A percentile compares a stretch with the other conserved stretches of the same genome.
phyloP scores from a whole-genome alignment of 2,113 vertebrate species.

The Etia nguti region DNA sequence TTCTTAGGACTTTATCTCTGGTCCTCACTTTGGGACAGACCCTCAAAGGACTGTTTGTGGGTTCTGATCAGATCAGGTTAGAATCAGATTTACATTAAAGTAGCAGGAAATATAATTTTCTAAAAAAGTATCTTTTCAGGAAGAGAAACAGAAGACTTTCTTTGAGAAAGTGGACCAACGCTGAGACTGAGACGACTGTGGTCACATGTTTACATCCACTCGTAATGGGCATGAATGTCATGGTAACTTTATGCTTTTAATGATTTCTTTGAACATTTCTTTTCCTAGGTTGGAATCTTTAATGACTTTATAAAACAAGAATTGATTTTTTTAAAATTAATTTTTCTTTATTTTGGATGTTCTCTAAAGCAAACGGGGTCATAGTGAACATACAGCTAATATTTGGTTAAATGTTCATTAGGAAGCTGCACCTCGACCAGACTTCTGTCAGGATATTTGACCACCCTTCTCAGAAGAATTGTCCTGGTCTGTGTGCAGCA shows the following conservation, averaged over 20 bases:
- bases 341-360: background rate
- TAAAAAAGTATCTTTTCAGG: background rate
- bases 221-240: background rate
- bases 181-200: too few relatives aligned
- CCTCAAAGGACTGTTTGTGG: background rate
- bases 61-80: rapidly evolving
- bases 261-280: background rate
- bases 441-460: background rate
- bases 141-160: background rate
- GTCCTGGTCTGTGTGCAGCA: background rate
- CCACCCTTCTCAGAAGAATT: background rate
- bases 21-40: background rate
- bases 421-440: background rate
- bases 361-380: background rate
- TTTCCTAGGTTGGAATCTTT: background rate
- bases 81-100: background rate
- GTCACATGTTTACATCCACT: background rate
- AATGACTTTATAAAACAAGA: background rate
- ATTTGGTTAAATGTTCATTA: background rate
- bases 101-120: background rate
- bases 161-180: background rate
- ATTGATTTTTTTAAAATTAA: rapidly evolving
- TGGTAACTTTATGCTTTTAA: background rate
- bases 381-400: background rate
- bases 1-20: background rate